Evolutionary conservation across 2,113 vertebrate genomes (phyloP).

Genomic region (Protomyctophum bolini): DNA sequence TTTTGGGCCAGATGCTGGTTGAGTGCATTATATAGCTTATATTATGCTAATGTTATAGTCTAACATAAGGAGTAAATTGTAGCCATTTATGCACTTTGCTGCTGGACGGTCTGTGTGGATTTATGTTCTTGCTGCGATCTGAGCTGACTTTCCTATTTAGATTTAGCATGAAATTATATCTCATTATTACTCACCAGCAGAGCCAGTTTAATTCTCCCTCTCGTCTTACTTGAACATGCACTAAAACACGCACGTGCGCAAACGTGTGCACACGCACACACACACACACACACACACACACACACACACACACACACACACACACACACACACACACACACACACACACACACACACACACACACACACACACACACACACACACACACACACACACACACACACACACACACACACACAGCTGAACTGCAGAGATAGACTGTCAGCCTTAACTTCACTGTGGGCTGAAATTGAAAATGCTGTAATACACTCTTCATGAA

Average conservation of each 20-base stretch:
- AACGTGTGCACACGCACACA: neutral
- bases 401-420: slow-evolving; percentile 31
- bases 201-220: slow-evolving; percentile 33
- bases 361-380: slow-evolving; percentile 6
- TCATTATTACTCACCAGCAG: slow-evolving; percentile 40
- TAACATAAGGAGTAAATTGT: slow-evolving; percentile 24
- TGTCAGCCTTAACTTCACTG: slow-evolving; percentile 51
- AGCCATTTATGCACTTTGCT: slow-evolving; percentile 18
- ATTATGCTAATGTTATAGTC: slow-evolving; percentile 32
- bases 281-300: slow-evolving; percentile 24
- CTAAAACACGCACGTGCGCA: neutral
- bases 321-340: neutral
- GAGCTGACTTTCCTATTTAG: slow-evolving; percentile 39
- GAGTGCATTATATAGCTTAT: slow-evolving; percentile 12
- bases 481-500: slow-evolving; percentile 77
- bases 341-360: neutral
- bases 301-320: slow-evolving; percentile 12
- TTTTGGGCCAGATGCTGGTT: slow-evolving; percentile 36
- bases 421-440: slow-evolving; percentile 67
- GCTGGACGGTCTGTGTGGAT: neutral
- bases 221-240: slow-evolving; percentile 22
- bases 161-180: slow-evolving; percentile 46
- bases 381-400: slow-evolving; percentile 3
- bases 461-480: slow-evolving; percentile 69
- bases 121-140: slow-evolving; percentile 43